Evolutionary conservation across 1,140 invertebrate species (phyloP).

Genomic region (Gonatopus flavifemur): DNA sequence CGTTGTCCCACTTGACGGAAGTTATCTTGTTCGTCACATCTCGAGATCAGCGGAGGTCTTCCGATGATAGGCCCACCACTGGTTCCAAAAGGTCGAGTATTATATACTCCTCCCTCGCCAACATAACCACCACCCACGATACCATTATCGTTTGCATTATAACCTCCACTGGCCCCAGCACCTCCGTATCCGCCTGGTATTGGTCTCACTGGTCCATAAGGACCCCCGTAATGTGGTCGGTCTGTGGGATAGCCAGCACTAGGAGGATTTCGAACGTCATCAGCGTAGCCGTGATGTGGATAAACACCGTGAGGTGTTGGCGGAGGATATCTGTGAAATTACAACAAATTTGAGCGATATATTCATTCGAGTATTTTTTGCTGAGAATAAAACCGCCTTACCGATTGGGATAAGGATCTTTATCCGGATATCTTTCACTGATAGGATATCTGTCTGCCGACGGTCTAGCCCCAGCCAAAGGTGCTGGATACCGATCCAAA

Average conservation of each 20-base stretch:
- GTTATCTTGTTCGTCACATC: constrained; percentile 77
- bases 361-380: constrained; percentile 27
- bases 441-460: constrained; percentile 27
- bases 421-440: constrained; percentile 54
- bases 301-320: constrained; percentile 8
- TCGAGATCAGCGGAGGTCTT: constrained; percentile 53
- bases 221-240: constrained; percentile 39
- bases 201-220: constrained; percentile 38
- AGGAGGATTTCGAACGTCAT: constrained; percentile 28
- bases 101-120: constrained; percentile 51
- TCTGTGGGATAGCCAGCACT: constrained; percentile 33
- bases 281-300: constrained; percentile 23
- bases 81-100: constrained; percentile 45
- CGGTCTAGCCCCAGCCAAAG: constrained; percentile 6
- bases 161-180: constrained; percentile 50
- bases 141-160: constrained; percentile 46
- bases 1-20: constrained; percentile 78
- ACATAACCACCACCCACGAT: constrained; percentile 52
- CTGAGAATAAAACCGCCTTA: constrained; percentile 11
- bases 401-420: constrained; percentile 36
- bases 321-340: constrained; percentile 28
- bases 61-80: constrained; percentile 52
- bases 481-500: constrained; percentile 39
- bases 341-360: background rate
- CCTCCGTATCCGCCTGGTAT: constrained; percentile 44